Conservation (phyloP, 2,113 vertebrate species). For the Heterocephalus glaber region DNA sequence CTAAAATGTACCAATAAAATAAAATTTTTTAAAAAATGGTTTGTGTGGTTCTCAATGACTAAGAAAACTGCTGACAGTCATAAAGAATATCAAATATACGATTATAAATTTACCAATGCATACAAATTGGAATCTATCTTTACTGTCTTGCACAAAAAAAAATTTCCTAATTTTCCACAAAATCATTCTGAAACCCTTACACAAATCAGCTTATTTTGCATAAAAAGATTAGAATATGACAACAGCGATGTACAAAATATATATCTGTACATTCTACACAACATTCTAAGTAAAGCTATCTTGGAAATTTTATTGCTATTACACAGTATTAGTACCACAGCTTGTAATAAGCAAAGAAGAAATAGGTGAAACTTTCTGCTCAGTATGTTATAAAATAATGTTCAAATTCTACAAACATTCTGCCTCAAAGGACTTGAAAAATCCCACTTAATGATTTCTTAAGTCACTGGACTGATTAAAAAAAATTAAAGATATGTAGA, state of each 20-base stretch:
- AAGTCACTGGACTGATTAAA: constrained; percentile 14
- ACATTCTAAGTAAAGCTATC: constrained; percentile 18
- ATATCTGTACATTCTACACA: neutral
- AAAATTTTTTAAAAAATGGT: no score
- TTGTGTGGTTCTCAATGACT: constrained; percentile 33
- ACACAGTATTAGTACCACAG: neutral
- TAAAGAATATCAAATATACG: constrained; percentile 21
- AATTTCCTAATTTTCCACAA: constrained; percentile 53
- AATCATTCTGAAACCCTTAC: constrained; percentile 42
- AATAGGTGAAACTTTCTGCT: neutral
- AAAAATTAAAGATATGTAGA: neutral
- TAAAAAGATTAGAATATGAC: constrained; percentile 12
- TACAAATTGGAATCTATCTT: constrained; percentile 31
- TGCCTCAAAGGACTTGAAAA: constrained; percentile 45
- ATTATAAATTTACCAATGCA: constrained; percentile 29
- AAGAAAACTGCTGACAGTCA: neutral
- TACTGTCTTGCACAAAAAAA: constrained; percentile 50
- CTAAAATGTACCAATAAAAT: no score
- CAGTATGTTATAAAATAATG: neutral
- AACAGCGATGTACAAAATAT: constrained; percentile 27
- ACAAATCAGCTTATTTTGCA: constrained; percentile 50
- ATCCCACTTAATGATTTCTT: constrained; percentile 32
- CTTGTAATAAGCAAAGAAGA: neutral
- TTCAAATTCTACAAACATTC: constrained; percentile 2
- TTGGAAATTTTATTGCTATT: constrained; percentile 9